Percentiles rank a stretch among this genome's conserved stretches.
These are phyloP conservation scores for Montipora efflorescens DNA, from an alignment of 64 coral and sea anemone genomes.

Conservation along the genomic window DNA sequence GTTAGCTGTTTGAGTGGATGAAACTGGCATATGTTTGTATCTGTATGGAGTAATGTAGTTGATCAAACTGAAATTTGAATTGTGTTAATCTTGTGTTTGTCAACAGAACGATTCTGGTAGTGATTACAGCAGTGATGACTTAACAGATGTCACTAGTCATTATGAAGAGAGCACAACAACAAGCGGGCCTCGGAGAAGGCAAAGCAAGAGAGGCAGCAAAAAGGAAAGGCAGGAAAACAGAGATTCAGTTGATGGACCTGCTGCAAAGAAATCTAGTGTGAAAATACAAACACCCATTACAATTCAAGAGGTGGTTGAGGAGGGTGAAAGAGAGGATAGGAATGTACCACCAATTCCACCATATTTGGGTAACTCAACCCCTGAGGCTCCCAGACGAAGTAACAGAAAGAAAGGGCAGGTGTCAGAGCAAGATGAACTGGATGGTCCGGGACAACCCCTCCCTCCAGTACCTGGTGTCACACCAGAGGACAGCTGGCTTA, in stretches of 20 bases:
- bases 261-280: conserved; percentile 31
- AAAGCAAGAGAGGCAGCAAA: conserved; percentile 42
- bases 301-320: conserved; percentile 36
- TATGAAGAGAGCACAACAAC: conserved; percentile 81
- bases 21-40: no score
- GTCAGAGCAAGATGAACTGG: conserved; percentile 16
- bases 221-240: not conserved
- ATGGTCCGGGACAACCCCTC: conserved; percentile 24
- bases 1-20: no score
- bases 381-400: conserved; percentile 9
- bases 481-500: conserved; percentile 32
- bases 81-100: not conserved
- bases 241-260: not conserved
- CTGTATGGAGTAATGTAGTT: no score
- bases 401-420: not conserved
- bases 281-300: conserved; percentile 28
- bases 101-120: conserved; percentile 30
- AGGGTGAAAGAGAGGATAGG: conserved; percentile 11
- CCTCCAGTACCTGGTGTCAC: conserved; percentile 16
- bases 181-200: conserved; percentile 64
- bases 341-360: conserved; percentile 32
- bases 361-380: conserved; percentile 19
- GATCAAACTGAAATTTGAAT: no score
- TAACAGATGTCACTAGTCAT: conserved; percentile 94
- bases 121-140: conserved; percentile 85